These are phyloP conservation scores for Heliconius erato DNA, from an alignment of 2,888 invertebrate species.

Conservation along the genomic window DNA sequence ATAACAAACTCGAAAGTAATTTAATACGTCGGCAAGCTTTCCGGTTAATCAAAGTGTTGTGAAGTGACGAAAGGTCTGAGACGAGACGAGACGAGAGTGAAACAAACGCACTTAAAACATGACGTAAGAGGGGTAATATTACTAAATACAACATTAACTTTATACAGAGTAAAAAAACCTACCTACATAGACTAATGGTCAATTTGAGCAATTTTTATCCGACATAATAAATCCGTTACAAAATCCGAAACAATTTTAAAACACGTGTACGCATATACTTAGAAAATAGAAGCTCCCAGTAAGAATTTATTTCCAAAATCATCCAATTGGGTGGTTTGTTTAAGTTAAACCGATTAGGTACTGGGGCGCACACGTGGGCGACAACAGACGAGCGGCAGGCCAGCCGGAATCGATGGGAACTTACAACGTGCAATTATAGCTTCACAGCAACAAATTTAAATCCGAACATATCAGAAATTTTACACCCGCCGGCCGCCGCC, in stretches of 20 bases:
- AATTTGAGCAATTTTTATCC: conserved; percentile 21
- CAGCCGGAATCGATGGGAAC: conserved; percentile 66
- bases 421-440: conserved; percentile 64
- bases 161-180: not conserved
- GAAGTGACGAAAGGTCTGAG: conserved; percentile 72
- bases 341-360: conserved; percentile 75
- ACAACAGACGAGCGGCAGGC: conserved; percentile 76
- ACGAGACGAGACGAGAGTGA: conserved; percentile 51
- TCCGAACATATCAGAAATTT: conserved; percentile 57
- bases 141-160: not conserved
- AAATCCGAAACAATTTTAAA: conserved; percentile 43
- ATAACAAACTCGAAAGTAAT: conserved; percentile 73
- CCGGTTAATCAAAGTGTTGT: conserved; percentile 71
- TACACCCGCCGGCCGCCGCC: conserved; percentile 56
- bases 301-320: conserved; percentile 75
- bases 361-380: conserved; percentile 72
- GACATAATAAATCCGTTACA: conserved; percentile 36
- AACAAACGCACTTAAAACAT: conserved; percentile 52
- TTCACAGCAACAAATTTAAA: conserved; percentile 61
- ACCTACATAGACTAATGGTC: not conserved
- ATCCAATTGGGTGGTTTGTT: conserved; percentile 77
- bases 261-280: conserved; percentile 49
- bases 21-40: conserved; percentile 70
- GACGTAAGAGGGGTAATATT: conserved; percentile 19
- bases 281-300: conserved; percentile 64